Evolutionary conservation across 1,140 invertebrate species (phyloP), one percentile per base, ranked within the genome.

Genomic region (Panonychus citri): DNA sequence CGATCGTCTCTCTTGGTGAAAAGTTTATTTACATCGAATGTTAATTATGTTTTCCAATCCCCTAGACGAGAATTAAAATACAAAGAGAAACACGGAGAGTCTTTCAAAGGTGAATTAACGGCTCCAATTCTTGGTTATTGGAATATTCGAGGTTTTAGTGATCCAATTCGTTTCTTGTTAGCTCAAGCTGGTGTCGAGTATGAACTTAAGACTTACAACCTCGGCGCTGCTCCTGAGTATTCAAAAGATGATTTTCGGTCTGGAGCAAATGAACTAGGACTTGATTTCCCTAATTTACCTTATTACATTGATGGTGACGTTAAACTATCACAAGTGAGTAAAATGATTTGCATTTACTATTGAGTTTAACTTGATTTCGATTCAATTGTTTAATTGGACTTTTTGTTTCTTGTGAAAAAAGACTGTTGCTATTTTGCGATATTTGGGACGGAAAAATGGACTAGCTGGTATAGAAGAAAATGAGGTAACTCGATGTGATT

Each of bases 131-230:
- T 82, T 17, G 76, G 74, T 52, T 82, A 82, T 61, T 84, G 83
- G 65, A 71, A 78, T 53, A 62, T 77, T 0, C 77, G 75, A 58
- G 54, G 54, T 19, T 67, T 82, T 12, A 81, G 68, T 2, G 82
- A 86, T 64, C 73, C 81, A 7, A 79, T 82, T 53, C 74, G 83
- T 43, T 78, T 80, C 53, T 63, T 88, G 3, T 66, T 86, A 0
- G 75, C 73, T 46, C 82, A 84, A 66, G 77, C 74, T 10, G 75
- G 72, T 49, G 70, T 78, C n/a, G 73, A 77, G 26, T 87, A 79
- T 64, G 78, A 81, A 65, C 83, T 87, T 27, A 51, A 51, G 19
- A 13, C 56, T 3, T 69, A 69, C 54, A 57, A 59, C 46, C 50
- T 48, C 42, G 65, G 65, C 24, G 60, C 60, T 37, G 55, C 62